Conservation (phyloP, 2,888 invertebrate species). For the Eretmocerus hayati region DNA sequence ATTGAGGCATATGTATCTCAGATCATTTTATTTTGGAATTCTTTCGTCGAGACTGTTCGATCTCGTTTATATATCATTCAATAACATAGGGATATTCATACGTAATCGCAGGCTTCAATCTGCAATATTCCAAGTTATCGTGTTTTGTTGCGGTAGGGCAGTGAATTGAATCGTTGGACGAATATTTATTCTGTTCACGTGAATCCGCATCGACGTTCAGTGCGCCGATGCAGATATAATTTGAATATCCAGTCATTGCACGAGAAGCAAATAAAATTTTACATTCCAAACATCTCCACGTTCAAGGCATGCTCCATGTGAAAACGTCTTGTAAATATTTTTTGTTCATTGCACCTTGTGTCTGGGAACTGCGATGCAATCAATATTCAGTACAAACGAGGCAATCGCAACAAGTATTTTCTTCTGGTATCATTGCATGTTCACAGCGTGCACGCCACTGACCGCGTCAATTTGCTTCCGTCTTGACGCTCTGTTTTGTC, state of each 20-base stretch:
- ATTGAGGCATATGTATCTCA: no score
- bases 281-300: slow-evolving; percentile 8
- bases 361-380: not conserved
- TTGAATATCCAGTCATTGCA: slow-evolving; percentile 34
- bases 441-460: no score
- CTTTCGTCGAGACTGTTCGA: no score
- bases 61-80: no score
- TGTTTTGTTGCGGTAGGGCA: slow-evolving; percentile 7
- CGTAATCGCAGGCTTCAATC: no score
- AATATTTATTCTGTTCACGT: slow-evolving; percentile 30
- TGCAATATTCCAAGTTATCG: no score
- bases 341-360: not conserved
- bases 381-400: slow-evolving; percentile 20
- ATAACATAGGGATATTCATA: no score
- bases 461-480: no score
- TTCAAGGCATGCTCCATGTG: slow-evolving; percentile 2
- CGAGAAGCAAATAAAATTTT: slow-evolving; percentile 25
- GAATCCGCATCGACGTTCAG: slow-evolving; percentile 26
- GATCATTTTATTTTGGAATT: no score
- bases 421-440: no score
- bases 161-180: slow-evolving; percentile 8
- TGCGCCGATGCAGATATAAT: slow-evolving; percentile 23
- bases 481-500: no score
- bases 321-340: not conserved
- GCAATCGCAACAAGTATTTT: slow-evolving; percentile 12